Evolutionary conservation across 53 echinoderm and acorn worm species (phyloP).

Genomic region (Echinometra lucunter): DNA sequence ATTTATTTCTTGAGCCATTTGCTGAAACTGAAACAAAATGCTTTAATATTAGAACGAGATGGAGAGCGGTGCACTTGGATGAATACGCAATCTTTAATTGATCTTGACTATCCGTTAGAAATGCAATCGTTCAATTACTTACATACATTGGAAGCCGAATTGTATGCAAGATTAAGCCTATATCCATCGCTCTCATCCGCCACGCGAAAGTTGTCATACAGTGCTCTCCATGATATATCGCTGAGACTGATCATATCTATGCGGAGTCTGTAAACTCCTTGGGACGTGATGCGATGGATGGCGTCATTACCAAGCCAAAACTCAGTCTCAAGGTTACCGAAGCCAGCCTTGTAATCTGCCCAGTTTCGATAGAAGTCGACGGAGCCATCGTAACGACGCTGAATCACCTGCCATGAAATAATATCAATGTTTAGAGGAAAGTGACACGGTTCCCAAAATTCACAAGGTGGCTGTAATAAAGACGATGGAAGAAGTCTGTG

Average conservation of each 20-base stretch:
- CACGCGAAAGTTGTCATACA: constrained; percentile 10
- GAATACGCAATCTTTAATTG: no score
- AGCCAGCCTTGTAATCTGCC: constrained; percentile 26
- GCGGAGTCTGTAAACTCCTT: neutral
- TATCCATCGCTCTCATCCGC: neutral
- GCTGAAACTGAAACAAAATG: no score
- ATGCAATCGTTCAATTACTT: no score
- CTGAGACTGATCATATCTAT: neutral
- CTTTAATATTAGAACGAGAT: no score
- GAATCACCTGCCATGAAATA: neutral
- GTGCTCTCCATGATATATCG: neutral
- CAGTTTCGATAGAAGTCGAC: neutral
- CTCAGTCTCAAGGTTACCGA: neutral
- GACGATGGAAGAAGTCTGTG: no score
- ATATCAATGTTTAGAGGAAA: neutral
- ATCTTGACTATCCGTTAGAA: no score
- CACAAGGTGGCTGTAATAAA: no score
- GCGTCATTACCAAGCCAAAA: constrained; percentile 43
- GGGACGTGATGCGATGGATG: constrained; percentile 44
- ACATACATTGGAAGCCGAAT: neutral
- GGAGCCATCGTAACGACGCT: neutral
- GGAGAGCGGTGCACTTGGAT: no score
- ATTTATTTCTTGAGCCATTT: no score
- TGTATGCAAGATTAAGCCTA: neutral
- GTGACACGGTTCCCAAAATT: no score